Evolutionary conservation across 2,113 vertebrate species (phyloP).

Genomic region (Lucifuga dentata): DNA sequence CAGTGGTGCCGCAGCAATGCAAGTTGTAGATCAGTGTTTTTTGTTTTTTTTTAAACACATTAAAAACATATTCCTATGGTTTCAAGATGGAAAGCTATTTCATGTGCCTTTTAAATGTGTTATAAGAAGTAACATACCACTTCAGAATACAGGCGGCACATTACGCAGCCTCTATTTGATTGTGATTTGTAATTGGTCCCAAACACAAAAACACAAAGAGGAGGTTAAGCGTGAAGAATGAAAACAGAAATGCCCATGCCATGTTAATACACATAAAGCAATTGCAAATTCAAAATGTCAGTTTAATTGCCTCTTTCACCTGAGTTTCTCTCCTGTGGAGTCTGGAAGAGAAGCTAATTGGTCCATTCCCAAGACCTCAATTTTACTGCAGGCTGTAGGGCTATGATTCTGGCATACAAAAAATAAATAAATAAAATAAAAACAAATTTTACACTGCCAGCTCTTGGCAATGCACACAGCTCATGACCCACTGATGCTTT

Average conservation of each 20-base stretch:
- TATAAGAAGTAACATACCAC: no score
- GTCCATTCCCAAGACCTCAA: slow-evolving; percentile 34
- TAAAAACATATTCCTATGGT: no score
- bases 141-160: no score
- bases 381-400: slow-evolving; percentile 26
- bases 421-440: no score
- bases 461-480: slow-evolving; percentile 26
- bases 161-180: no score
- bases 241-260: slow-evolving; percentile 6
- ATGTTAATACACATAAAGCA: slow-evolving; percentile 27
- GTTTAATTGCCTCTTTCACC: slow-evolving; percentile 57
- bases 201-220: slow-evolving; percentile 26
- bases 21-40: no score
- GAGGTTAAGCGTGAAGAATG: slow-evolving; percentile 8
- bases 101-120: no score
- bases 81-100: no score
- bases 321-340: slow-evolving; percentile 23
- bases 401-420: slow-evolving; percentile 38
- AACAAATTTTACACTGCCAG: slow-evolving; percentile 28
- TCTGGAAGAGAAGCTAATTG: slow-evolving; percentile 39
- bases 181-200: slow-evolving; percentile 30
- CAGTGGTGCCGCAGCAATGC: no score
- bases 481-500: slow-evolving; percentile 12
- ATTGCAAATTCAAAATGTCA: slow-evolving; percentile 46
- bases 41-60: no score